Conservation (phyloP, 1,140 invertebrate genomes). For the Danaus plexippus region DNA sequence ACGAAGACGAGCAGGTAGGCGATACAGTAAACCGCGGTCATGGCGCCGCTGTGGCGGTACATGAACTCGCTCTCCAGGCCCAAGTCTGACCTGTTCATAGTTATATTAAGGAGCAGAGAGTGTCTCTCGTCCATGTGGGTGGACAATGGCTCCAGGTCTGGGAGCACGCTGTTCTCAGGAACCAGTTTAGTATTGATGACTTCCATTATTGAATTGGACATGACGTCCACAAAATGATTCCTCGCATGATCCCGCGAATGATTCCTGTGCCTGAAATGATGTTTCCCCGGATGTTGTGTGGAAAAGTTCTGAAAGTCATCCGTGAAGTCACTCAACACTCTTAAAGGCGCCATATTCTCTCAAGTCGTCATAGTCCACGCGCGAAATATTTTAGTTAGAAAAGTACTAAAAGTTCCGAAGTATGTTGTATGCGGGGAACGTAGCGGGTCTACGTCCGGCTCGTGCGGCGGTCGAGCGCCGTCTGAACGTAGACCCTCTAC, state of each 20-base stretch:
- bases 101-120: constrained; percentile 43
- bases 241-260: constrained; percentile 48
- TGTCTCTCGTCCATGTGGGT: constrained; percentile 48
- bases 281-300: constrained; percentile 36
- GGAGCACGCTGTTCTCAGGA: constrained; percentile 58
- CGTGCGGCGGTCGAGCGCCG: constrained; percentile 49
- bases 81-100: constrained; percentile 53
- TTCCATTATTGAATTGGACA: constrained; percentile 71
- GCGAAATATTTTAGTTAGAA: constrained; percentile 31
- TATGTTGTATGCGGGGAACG: constrained; percentile 20
- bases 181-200: constrained; percentile 63
- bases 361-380: constrained; percentile 22
- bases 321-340: constrained; percentile 47
- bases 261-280: constrained; percentile 50
- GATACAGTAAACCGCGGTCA: constrained; percentile 86
- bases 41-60: constrained; percentile 78
- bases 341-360: constrained; percentile 49
- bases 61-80: constrained; percentile 45
- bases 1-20: constrained; percentile 89
- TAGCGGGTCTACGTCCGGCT: constrained; percentile 47
- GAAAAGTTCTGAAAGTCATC: constrained; percentile 54
- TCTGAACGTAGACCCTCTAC: constrained; percentile 50
- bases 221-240: constrained; percentile 61
- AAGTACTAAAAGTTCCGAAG: constrained; percentile 63
- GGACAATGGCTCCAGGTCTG: constrained; percentile 53